Base-by-base conservation (phyloP, 2,797 vertebrate species). In the Gadopsis bispinosus region DNA sequence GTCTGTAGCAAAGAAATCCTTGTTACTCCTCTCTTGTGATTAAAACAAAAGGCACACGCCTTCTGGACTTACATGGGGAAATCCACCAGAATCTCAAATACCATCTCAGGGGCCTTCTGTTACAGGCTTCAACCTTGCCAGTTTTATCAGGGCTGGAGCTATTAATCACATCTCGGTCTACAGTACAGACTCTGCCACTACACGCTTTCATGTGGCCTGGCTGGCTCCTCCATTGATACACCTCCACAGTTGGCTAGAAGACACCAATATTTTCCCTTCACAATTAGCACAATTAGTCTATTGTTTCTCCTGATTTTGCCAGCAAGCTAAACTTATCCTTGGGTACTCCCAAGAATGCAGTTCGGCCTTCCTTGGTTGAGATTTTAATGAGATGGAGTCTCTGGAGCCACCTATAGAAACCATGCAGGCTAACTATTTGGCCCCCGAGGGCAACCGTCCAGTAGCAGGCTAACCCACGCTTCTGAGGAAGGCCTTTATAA, bases 401-500 rank as follows among this genome's bases (percentile, higher is more conserved):
- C 60, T 58, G 64, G 55, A 72, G 67, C 54, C 73, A 75, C 69
- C 74, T 2, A 62, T 68, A 77, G 66, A 80, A 87, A 48, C 26
- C 72, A 66, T 61, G 55, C 60, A 68, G 63, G 64, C 63, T 72
- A 56, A 65, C 31, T 54, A 39, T 79, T 51, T 74, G 45, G 20
- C 55, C 51, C 58, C 51, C 51, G 73, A 68, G 73, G 80, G 80
- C 69, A 58, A 53, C 39, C 20, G 39, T 80, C 68, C 84, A 75
- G 68, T 76, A 72, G 65, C 39, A 66, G 72, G 60, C 13, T 56
- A 83, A 60, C 82, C 79, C 48, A 75, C 45, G 43, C 83, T 63
- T 83, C 69, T 74, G 66, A 83, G 63, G 54, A 87, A 83, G 64
- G 65, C 69, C 70, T 83, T 80, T 70, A 75, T 59, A 83, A 61